Percentiles rank a stretch among this genome's conserved stretches.
phyloP scores from a whole-genome alignment of 2,888 invertebrate species.

The Branchinecta sandiegonensis region DNA sequence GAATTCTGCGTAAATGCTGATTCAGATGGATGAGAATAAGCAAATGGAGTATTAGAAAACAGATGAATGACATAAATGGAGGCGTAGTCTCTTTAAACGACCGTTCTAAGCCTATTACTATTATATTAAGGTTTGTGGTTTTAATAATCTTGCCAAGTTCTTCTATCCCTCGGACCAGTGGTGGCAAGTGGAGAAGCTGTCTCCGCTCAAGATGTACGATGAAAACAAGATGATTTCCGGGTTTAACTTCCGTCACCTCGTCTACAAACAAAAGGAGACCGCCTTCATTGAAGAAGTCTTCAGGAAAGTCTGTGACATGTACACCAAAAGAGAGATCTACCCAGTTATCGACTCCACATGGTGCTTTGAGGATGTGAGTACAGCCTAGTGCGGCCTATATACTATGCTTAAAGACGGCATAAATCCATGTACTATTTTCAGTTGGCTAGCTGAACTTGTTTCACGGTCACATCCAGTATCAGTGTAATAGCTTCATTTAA shows the following conservation, averaged over 20 bases:
- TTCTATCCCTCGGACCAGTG: slow-evolving; percentile 43
- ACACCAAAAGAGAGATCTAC: slow-evolving; percentile 61
- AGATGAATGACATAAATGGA: no score
- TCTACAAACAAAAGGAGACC: slow-evolving; percentile 59
- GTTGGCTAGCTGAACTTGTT: background rate
- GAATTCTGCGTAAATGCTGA: no score
- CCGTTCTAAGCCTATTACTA: no score
- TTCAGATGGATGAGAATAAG: no score
- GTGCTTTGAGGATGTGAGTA: slow-evolving; percentile 67
- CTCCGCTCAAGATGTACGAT: slow-evolving; percentile 71
- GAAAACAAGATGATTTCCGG: slow-evolving; percentile 73
- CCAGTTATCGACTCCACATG: slow-evolving; percentile 69
- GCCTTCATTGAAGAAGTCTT: slow-evolving; percentile 55
- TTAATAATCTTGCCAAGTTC: slow-evolving; percentile 19
- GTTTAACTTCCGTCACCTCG: slow-evolving; percentile 63
- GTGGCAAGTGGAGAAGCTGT: slow-evolving; percentile 86
- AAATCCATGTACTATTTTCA: background rate
- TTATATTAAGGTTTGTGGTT: no score
- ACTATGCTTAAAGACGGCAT: background rate
- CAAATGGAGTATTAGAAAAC: no score
- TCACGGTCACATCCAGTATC: no score
- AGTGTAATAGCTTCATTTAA: no score
- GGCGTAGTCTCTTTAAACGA: no score
- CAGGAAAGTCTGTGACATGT: slow-evolving; percentile 54
- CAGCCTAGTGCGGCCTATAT: background rate